A percentile compares a stretch with the other conserved stretches of the same genome.
These are phyloP conservation scores for Heliconius erato DNA, from an alignment of 2,888 invertebrate species.

Conservation along the genomic window DNA sequence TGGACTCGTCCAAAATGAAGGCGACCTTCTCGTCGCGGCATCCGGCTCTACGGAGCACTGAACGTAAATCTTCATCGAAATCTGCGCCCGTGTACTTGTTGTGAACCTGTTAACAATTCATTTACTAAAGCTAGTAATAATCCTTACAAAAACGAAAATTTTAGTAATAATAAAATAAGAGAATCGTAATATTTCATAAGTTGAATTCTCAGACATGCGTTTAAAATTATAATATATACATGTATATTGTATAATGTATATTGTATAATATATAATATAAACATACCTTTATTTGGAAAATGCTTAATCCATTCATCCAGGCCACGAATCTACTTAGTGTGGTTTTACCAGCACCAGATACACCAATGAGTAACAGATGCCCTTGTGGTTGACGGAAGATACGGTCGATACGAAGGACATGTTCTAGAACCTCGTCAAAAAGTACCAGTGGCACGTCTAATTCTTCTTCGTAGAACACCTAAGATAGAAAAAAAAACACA, in stretches of 20 bases:
- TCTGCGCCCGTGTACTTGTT: conserved; percentile 99
- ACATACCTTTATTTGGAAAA: conserved; percentile 98
- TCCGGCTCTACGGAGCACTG: conserved; percentile 93
- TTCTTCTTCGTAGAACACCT: conserved; percentile 99
- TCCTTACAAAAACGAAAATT: too few species aligned
- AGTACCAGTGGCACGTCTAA: conserved; percentile 98
- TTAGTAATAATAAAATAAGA: too few species aligned
- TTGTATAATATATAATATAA: too few species aligned
- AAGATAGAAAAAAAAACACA: conserved; percentile 25
- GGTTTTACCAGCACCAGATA: conserved; percentile 99
- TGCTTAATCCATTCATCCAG: conserved; percentile 99
- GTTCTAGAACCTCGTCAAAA: conserved; percentile 99
- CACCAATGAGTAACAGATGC: conserved; percentile 98
- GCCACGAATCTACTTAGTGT: conserved; percentile 99
- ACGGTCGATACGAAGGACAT: conserved; percentile 98
- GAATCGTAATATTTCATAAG: too few species aligned
- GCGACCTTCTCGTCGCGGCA: conserved; percentile 99
- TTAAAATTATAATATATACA: too few species aligned
- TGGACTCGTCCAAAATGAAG: conserved; percentile 99
- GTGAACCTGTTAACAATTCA: conserved; percentile 88
- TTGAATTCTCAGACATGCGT: too few species aligned
- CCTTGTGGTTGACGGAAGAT: conserved; percentile 99
- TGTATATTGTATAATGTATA: too few species aligned
- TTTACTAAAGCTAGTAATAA: background rate
- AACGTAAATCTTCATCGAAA: conserved; percentile 99